Evolutionary conservation across 2,888 invertebrate species (phyloP).

Genomic region (Drosophila lutescens): DNA sequence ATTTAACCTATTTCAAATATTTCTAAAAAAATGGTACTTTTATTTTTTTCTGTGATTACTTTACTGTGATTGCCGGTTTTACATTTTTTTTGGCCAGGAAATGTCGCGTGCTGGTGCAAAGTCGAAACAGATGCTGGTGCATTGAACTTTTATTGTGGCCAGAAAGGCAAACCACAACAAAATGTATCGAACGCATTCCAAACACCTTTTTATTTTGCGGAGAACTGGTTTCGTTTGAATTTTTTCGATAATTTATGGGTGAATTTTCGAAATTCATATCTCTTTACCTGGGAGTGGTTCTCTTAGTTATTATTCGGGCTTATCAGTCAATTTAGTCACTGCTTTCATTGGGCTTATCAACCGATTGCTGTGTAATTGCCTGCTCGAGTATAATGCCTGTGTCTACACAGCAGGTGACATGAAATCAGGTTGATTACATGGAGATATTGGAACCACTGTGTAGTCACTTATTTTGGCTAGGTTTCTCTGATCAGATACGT

Average conservation of each 20-base stretch:
- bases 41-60: too few relatives aligned
- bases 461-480: background rate
- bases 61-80: background rate
- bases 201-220: conserved; percentile 20
- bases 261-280: conserved; percentile 12
- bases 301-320: conserved; percentile 1
- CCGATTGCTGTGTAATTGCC: conserved; percentile 22
- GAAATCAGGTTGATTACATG: conserved; percentile 34
- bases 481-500: conserved; percentile 2
- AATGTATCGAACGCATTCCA: conserved; percentile 38
- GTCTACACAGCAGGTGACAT: conserved; percentile 28
- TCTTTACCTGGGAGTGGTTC: conserved; percentile 12
- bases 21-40: too few relatives aligned
- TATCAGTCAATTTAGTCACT: background rate
- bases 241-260: conserved; percentile 16
- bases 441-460: conserved; percentile 10
- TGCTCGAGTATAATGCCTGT: conserved; percentile 14
- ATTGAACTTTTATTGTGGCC: conserved; percentile 42
- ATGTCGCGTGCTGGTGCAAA: conserved; percentile 35
- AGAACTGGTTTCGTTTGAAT: conserved; percentile 32
- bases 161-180: conserved; percentile 26
- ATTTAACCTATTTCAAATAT: too few relatives aligned
- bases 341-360: conserved; percentile 16
- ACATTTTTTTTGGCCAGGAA: conserved; percentile 40
- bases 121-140: conserved; percentile 30